Evolutionary conservation across 2,113 vertebrate genomes (phyloP).

Genomic region (Sceloporus undulatus): DNA sequence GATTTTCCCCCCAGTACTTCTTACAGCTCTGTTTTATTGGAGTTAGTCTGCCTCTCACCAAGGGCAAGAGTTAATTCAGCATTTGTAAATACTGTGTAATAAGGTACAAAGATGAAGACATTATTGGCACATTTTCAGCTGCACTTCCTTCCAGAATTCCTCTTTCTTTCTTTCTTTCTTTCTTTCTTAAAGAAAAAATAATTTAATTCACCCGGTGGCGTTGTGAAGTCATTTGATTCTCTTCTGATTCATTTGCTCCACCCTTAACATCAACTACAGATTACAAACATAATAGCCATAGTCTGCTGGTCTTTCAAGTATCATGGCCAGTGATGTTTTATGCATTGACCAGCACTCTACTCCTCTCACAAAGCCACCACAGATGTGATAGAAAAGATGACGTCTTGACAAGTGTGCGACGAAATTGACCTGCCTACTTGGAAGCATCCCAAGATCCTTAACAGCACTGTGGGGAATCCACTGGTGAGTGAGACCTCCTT

Average conservation of each 20-base stretch:
- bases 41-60: background rate
- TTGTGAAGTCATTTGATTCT: constrained; percentile 31
- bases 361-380: constrained; percentile 1
- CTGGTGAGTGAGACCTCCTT: background rate
- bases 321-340: constrained; percentile 10
- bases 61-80: constrained; percentile 27
- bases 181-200: background rate
- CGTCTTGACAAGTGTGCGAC: background rate
- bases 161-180: constrained; percentile 1
- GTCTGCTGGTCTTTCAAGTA: constrained; percentile 19
- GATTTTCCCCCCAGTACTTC: too few relatives aligned
- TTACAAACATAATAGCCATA: constrained; percentile 31
- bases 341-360: background rate
- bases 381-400: background rate
- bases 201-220: constrained; percentile 39
- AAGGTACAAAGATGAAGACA: constrained; percentile 45
- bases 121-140: constrained; percentile 37
- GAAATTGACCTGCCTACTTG: background rate
- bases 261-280: background rate
- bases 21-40: background rate
- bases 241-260: constrained; percentile 17
- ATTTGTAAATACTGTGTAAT: constrained; percentile 44
- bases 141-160: constrained; percentile 39
- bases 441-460: constrained; percentile 5
- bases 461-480: background rate